These are phyloP conservation scores for Diplodus sargus DNA, from an alignment of 2,797 vertebrate genomes.

Conservation along the genomic window DNA sequence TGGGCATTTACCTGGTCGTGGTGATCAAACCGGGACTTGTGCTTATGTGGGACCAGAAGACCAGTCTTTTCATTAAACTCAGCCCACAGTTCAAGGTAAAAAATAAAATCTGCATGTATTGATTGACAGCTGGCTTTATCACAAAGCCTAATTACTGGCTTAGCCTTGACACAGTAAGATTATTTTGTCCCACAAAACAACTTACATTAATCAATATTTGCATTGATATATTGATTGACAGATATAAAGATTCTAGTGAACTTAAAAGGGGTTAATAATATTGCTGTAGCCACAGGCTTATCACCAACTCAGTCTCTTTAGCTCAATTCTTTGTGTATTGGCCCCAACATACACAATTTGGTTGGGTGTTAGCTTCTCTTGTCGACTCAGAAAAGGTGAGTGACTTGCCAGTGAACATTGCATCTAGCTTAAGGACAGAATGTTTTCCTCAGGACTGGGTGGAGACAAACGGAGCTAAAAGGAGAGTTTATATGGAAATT, in stretches of 20 bases:
- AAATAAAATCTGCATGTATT: not conserved
- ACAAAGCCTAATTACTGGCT: not conserved
- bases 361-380: not conserved
- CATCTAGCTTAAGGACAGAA: not conserved
- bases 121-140: conserved; percentile 1
- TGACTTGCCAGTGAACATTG: not conserved
- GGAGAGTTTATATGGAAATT: not conserved
- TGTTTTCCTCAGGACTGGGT: not conserved
- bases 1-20: conserved; percentile 91
- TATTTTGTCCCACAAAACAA: not conserved
- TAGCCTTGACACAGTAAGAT: not conserved
- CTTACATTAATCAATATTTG: not conserved
- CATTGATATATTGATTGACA: not conserved
- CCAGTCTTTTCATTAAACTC: conserved; percentile 91
- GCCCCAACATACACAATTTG: not conserved
- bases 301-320: not conserved
- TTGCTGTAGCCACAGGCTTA: not conserved
- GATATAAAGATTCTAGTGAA: not conserved
- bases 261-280: not conserved
- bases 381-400: not conserved
- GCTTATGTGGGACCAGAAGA: conserved; percentile 93
- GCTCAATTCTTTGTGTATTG: not conserved
- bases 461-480: not conserved
- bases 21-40: conserved; percentile 85
- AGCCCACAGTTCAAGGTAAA: conserved; percentile 87